These are phyloP conservation scores for Scarus forsteni DNA, from an alignment of 2,797 vertebrate species.

Conservation along the genomic window DNA sequence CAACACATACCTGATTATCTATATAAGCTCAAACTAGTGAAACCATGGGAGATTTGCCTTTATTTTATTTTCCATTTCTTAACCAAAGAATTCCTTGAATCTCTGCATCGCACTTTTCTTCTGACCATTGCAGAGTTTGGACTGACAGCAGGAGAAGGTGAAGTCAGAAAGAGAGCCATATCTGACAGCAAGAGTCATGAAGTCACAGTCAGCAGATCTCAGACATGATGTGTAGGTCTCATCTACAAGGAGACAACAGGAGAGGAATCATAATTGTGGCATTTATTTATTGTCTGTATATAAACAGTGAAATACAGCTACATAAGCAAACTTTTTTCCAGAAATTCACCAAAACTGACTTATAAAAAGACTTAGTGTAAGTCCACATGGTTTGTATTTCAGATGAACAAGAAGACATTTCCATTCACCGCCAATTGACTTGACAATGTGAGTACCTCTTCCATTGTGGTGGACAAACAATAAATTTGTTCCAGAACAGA, in stretches of 20 bases:
- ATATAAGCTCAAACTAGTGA: not conserved
- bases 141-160: constrained; percentile 47
- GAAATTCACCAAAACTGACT: not conserved
- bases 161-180: constrained; percentile 8
- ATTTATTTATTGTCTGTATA: not conserved
- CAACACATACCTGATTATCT: not conserved
- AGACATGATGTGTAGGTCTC: constrained; percentile 30
- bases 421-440: no score
- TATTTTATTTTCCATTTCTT: not conserved
- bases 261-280: not conserved
- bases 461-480: no score
- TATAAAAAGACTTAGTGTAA: no score
- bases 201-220: constrained; percentile 31
- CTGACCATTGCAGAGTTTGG: constrained; percentile 42
- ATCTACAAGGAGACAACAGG: constrained; percentile 8
- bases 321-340: not conserved
- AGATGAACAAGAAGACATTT: no score
- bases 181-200: constrained; percentile 32
- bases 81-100: not conserved
- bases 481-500: no score
- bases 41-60: not conserved
- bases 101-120: not conserved
- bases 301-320: not conserved
- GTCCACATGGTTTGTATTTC: no score
- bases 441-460: no score